Evolutionary conservation across 2,888 invertebrate genomes (phyloP).

Genomic region (Phorcus lineatus): DNA sequence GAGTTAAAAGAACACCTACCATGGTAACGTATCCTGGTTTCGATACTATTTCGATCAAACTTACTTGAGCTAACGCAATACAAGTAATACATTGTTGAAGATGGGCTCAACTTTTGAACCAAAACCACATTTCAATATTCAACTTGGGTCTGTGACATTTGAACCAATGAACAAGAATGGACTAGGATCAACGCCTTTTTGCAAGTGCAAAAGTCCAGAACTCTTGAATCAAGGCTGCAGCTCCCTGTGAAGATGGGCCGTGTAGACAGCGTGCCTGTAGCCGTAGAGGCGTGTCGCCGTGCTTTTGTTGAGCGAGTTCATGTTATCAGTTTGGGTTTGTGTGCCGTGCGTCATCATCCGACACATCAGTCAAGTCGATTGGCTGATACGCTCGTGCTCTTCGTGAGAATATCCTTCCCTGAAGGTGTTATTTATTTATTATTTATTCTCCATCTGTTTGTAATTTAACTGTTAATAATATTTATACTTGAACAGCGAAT

Average conservation of each 20-base stretch:
- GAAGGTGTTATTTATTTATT: constrained; percentile 10
- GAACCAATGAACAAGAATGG: neutral
- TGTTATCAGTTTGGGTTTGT: constrained; percentile 6
- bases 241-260: neutral
- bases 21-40: too few relatives aligned
- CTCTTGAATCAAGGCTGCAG: too few relatives aligned
- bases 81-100: too few relatives aligned
- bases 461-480: constrained; percentile 8
- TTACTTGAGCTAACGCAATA: too few relatives aligned
- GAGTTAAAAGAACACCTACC: too few relatives aligned
- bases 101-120: too few relatives aligned
- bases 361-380: neutral
- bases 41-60: too few relatives aligned
- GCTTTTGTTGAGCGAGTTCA: neutral
- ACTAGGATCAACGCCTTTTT: neutral
- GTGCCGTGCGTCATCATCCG: constrained; percentile 9
- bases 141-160: neutral
- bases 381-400: neutral
- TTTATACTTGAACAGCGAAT: neutral
- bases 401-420: neutral
- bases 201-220: neutral
- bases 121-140: too few relatives aligned
- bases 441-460: constrained; percentile 5
- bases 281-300: neutral
- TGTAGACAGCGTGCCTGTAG: neutral